These are phyloP conservation scores for Prorops nasuta DNA, from an alignment of 1,140 invertebrate genomes.

Conservation along the genomic window DNA sequence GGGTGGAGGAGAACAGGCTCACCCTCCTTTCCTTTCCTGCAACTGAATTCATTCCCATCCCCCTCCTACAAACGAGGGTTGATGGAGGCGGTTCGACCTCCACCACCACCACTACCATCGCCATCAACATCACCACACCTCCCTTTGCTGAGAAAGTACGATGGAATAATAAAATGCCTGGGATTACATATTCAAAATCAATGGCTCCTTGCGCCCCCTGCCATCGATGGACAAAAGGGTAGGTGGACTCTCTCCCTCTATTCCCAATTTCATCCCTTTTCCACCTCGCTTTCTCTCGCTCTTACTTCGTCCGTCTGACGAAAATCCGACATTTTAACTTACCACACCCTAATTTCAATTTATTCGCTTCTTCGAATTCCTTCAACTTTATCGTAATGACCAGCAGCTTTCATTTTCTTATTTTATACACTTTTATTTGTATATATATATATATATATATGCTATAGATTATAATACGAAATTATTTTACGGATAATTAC, in stretches of 20 bases:
- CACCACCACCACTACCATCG: constrained; percentile 10
- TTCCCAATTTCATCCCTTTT: constrained; percentile 11
- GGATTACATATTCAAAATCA: constrained; percentile 55
- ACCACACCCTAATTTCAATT: constrained; percentile 27
- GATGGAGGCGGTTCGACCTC: constrained; percentile 27
- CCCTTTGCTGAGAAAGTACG: too few relatives aligned
- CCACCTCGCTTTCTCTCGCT: not conserved
- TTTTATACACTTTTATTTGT: too few relatives aligned
- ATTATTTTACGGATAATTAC: too few relatives aligned
- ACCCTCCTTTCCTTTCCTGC: constrained; percentile 15
- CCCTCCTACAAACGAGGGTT: constrained; percentile 26
- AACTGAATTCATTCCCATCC: not conserved
- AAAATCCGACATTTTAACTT: constrained; percentile 36
- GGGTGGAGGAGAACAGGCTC: constrained; percentile 29
- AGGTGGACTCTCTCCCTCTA: constrained; percentile 36
- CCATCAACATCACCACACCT: too few relatives aligned
- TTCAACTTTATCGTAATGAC: constrained; percentile 12
- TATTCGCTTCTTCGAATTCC: constrained; percentile 15
- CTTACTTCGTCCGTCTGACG: not conserved
- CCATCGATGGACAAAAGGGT: constrained; percentile 31
- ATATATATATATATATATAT: too few relatives aligned
- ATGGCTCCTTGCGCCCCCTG: constrained; percentile 45
- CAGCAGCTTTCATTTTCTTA: constrained; percentile 8
- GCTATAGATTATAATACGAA: too few relatives aligned
- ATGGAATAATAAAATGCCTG: constrained; percentile 53